These are phyloP conservation scores for Tokudaia tokunoshimensis DNA, from an alignment of 2,797 vertebrate species.

Conservation along the genomic window DNA sequence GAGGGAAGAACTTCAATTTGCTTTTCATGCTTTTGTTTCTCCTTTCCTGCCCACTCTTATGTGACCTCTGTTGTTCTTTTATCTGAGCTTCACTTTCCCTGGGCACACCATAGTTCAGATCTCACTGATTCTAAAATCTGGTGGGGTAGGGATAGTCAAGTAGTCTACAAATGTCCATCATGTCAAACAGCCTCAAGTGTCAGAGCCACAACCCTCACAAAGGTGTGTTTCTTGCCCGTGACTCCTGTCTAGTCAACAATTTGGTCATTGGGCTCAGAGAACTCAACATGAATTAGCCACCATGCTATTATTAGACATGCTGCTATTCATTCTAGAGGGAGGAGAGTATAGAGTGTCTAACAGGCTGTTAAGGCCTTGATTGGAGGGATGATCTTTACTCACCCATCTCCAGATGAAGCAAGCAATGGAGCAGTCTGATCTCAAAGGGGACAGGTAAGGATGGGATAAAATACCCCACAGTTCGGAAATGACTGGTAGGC, in stretches of 20 bases:
- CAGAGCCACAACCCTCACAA: too few species aligned
- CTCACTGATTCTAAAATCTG: background rate
- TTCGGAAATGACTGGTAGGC: background rate
- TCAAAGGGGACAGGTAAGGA: background rate
- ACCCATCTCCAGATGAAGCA: background rate
- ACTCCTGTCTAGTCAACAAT: background rate
- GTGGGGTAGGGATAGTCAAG: background rate
- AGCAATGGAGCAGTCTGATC: background rate
- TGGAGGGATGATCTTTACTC: background rate
- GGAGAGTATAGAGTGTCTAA: background rate
- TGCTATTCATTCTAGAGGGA: background rate
- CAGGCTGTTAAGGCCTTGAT: background rate
- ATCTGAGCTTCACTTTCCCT: background rate
- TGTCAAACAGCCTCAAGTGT: background rate
- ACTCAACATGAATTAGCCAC: background rate
- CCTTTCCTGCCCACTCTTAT: background rate
- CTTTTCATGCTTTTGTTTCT: background rate
- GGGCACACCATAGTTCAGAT: conserved; percentile 31
- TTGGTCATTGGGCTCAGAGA: background rate
- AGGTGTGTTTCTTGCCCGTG: background rate
- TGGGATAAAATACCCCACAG: background rate
- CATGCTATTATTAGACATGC: too few species aligned
- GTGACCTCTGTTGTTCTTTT: background rate
- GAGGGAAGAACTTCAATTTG: background rate
- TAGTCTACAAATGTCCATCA: background rate